Conservation (phyloP, 2,113 vertebrate species). For the Phyllostomus hastatus region DNA sequence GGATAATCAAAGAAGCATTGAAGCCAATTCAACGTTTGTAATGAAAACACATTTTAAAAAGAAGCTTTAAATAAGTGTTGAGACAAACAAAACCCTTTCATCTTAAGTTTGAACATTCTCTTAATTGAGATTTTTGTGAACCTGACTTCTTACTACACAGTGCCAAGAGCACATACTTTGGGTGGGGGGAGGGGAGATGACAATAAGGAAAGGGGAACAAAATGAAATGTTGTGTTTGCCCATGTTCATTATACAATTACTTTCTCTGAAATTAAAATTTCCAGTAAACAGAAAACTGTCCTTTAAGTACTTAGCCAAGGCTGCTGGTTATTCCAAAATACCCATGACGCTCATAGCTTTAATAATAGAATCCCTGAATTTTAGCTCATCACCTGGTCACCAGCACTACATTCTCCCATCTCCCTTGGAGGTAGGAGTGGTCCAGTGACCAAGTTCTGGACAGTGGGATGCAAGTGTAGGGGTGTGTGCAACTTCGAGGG, state of each 20-base stretch:
- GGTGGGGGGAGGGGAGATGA: neutral
- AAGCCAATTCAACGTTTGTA: neutral
- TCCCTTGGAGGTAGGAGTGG: neutral
- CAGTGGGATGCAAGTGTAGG: neutral
- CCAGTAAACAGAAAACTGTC: neutral
- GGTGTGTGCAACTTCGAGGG: neutral
- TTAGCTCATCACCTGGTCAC: neutral
- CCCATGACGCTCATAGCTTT: neutral
- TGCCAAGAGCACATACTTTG: neutral
- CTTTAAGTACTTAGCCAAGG: neutral
- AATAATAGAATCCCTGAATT: neutral
- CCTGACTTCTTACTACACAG: neutral
- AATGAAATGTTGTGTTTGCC: neutral
- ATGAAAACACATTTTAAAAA: neutral
- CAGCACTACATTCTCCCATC: neutral
- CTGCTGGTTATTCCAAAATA: neutral
- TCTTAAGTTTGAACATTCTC: neutral
- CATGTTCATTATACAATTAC: neutral
- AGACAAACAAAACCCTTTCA: neutral
- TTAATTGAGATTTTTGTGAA: neutral
- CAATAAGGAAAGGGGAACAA: neutral
- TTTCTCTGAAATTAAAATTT: neutral
- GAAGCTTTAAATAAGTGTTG: neutral
- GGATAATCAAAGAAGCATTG: neutral
- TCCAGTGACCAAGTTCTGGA: neutral